Evolutionary conservation across 2,113 vertebrate species (phyloP), one percentile per base, ranked within the genome.

Genomic region (Corvus hawaiiensis): DNA sequence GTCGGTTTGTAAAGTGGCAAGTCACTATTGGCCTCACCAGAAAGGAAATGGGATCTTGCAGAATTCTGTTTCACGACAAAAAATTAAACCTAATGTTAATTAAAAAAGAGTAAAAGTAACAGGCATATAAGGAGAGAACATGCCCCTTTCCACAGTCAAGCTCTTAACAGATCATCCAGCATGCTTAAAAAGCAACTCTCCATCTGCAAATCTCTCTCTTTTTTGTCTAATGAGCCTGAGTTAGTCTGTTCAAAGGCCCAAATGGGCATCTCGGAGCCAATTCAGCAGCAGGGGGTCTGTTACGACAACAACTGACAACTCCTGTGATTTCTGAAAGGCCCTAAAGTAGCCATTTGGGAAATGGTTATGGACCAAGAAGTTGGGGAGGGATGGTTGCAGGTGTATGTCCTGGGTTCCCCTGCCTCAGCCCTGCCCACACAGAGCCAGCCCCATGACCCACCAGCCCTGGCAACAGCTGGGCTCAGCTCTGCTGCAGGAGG

Each of bases 231-330:
- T 91, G 94, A 97, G 76, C 73, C 76, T 61, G 78, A 93, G 87
- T 80, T 75, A 90, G 80, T 94, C 81, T 95, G 92, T 74, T 96
- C 76, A 61, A 84, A 95, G 97, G 92, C 78, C 74, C 73, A 84
- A 97, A 97, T 66, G 95, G 94, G 90, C 94, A 96, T 92, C 89
- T 89, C 20, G 74, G 90, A 93, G 87, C 91, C 91, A 92, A 95
- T 93, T 91, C 92, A 75, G 59, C 96, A 94, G 92, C 91, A 92
- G 87, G 94, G 89, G 84, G 39, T 91, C 71, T 5, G 95, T 97
- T 96, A 93, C 97, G 96, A 82, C 94, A 97, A 97, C 94, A 97
- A 96, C 96, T 88, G 87, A 93, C 77, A 94, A 96, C 64, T 84
- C 90, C 62, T 7, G 9, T 78, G 89, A 92, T 94, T 97, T 72